These are phyloP conservation scores for Odontophorus gujanensis DNA, from an alignment of 2,113 vertebrate genomes.

Conservation along the genomic window DNA sequence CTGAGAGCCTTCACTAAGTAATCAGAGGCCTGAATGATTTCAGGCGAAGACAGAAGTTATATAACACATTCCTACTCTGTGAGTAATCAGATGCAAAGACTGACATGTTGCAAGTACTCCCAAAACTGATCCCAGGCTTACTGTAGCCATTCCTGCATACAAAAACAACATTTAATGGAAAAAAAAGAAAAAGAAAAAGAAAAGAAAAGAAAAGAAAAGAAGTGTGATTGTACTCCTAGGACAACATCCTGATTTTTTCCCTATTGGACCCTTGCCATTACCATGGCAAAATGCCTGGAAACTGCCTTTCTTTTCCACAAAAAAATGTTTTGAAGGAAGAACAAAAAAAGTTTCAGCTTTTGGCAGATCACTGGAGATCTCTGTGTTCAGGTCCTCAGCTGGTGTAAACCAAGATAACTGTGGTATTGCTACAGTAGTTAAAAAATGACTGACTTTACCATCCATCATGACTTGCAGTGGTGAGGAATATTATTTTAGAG, in stretches of 20 bases:
- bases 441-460: slow-evolving; percentile 37
- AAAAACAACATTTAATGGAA: background rate
- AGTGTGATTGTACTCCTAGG: slow-evolving; percentile 39
- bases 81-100: slow-evolving; percentile 53
- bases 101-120: slow-evolving; percentile 33
- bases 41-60: slow-evolving; percentile 39
- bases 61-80: slow-evolving; percentile 47
- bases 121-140: slow-evolving; percentile 9
- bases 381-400: slow-evolving; percentile 50
- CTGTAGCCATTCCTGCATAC: background rate
- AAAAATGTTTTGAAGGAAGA: slow-evolving; percentile 63
- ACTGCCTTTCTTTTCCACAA: slow-evolving; percentile 47
- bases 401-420: slow-evolving; percentile 62
- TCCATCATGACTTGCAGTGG: background rate
- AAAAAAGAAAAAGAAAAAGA: background rate
- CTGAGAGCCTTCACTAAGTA: slow-evolving; percentile 36
- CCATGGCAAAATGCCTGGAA: slow-evolving; percentile 69
- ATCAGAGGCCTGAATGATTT: slow-evolving; percentile 13
- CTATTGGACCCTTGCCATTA: slow-evolving; percentile 54
- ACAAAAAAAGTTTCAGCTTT: slow-evolving; percentile 67
- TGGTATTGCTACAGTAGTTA: slow-evolving; percentile 52
- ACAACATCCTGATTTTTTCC: slow-evolving; percentile 52
- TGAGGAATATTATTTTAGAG: background rate
- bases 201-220: background rate
- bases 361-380: slow-evolving; percentile 48